Evolutionary conservation across 1,140 invertebrate species (phyloP), one percentile per base, ranked within the genome.

Genomic region (Zaprionus inermis): DNA sequence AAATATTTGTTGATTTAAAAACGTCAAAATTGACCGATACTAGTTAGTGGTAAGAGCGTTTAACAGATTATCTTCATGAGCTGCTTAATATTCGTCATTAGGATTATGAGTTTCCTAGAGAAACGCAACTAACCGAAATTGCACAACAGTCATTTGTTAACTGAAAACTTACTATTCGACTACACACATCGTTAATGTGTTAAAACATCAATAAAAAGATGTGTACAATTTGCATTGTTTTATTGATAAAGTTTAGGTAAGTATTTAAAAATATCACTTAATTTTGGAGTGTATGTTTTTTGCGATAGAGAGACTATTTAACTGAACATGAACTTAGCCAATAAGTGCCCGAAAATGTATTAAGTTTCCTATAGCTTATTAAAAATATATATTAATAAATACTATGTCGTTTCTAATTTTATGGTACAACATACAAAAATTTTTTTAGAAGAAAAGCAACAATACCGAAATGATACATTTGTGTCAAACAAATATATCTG

Each of bases 1-100:
- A 92, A 11, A 59, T 93, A 93, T 16, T 93, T 93, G 3, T 83
- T 81, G n/a, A 94, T 72, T 75, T 95, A 94, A 82, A 93, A 95
- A 46, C 78, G 78, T 52, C 94, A 94, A 66, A 95, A 94, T 65
- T 93, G 92, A 1, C 94, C 94, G 89, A 64, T 92, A 80, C 58
- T 93, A 63, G 51, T 92, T 93, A 63, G 51, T 92, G 79, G 46
- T 78, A 63, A 79, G 94, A 85, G 52, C 46, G 54, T 91, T 82
- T 46, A 91, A 60, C 11, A 70, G 52, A 46, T 55, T 70, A 18
- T 67, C 71, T 22, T 30, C 38, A 36, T 34, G 30, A 5, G 16
- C 38, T 44, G 2, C n/a, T 16, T 44, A 1, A 16, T 44, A 7
- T 44, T 9, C n/a, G n/a, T n/a, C 6, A 6, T 16, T 44, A 0